Evolutionary conservation across 2,888 invertebrate species (phyloP), one percentile per base, ranked within the genome.

Genomic region (Pristionchus japonicus): DNA sequence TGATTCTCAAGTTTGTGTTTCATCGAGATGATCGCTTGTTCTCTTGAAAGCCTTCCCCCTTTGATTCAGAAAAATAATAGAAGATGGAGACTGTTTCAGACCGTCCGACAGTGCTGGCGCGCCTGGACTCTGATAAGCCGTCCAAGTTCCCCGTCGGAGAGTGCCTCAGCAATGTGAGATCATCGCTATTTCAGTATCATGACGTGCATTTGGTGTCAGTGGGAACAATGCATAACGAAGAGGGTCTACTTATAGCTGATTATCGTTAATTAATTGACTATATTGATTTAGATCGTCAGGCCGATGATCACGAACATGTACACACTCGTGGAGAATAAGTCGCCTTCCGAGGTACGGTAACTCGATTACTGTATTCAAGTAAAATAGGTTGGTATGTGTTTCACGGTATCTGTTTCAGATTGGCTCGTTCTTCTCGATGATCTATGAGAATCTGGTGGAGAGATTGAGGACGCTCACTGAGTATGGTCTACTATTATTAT

Each of bases 121-220:
- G 82, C 20, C 34, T 43, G 23, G 82, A 83, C 34, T 49, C 27
- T 6, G 52, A 83, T 37, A 49, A 49, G 37, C 82, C 82, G 34
- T 83, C 82, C 20, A 83, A 83, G 37, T 83, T 83, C 17, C 52
- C 52, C 20, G 52, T 83, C 11, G 82, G 82, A 52, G 82, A 83
- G 20, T 83, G 52, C 11, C 82, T 83, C 34, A 83, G 37, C 27
- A 83, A 83, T 83, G 49, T 83, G 37, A 17, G 82, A 27, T 43
- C 3, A 1, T 74, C 74, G 4, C 23, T n/a, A 27, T 64, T 13
- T n/a, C n/a, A n/a, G n/a, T n/a, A n/a, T n/a, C n/a, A n/a, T n/a
- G n/a, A n/a, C n/a, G n/a, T n/a, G n/a, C n/a, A n/a, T n/a, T n/a
- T n/a, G n/a, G n/a, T n/a, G n/a, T n/a, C n/a, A n/a, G n/a, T n/a